Conservation (phyloP, 2,888 invertebrate genomes). For the Steromphala cineraria region DNA sequence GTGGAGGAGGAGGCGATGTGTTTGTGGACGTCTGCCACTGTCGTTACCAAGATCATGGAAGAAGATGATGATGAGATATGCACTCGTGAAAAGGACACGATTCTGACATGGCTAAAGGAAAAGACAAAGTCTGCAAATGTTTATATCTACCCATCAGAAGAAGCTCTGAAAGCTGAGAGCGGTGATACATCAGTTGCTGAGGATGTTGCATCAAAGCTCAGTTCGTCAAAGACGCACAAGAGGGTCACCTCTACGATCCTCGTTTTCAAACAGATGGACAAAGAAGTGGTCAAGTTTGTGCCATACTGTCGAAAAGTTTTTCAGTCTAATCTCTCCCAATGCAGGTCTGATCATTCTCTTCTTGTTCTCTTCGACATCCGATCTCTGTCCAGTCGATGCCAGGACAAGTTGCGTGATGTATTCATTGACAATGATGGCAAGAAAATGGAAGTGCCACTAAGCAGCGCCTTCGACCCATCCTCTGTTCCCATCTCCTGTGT, state of each 20-base stretch:
- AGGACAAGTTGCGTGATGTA: neutral
- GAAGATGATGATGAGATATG: neutral
- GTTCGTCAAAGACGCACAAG: neutral
- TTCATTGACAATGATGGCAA: neutral
- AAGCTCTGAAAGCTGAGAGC: neutral
- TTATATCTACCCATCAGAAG: neutral
- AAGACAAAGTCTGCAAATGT: neutral
- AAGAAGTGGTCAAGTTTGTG: neutral
- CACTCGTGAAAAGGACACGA: neutral
- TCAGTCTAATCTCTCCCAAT: neutral
- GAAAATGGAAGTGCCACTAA: neutral
- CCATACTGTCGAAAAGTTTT: neutral
- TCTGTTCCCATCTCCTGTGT: neutral
- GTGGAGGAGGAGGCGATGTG: neutral
- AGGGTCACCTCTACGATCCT: neutral
- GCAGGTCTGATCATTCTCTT: neutral
- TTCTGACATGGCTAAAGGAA: neutral
- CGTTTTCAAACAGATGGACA: neutral
- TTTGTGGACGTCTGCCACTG: neutral
- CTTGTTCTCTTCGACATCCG: neutral
- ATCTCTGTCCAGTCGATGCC: neutral
- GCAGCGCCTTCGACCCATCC: conserved; percentile 9
- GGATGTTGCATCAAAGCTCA: neutral
- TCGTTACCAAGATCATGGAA: neutral
- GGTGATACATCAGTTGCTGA: neutral